Percentiles rank a stretch among this genome's conserved stretches.
Conservation (phyloP, 2,888 invertebrate genomes). For the Drosophila cognata region DNA sequence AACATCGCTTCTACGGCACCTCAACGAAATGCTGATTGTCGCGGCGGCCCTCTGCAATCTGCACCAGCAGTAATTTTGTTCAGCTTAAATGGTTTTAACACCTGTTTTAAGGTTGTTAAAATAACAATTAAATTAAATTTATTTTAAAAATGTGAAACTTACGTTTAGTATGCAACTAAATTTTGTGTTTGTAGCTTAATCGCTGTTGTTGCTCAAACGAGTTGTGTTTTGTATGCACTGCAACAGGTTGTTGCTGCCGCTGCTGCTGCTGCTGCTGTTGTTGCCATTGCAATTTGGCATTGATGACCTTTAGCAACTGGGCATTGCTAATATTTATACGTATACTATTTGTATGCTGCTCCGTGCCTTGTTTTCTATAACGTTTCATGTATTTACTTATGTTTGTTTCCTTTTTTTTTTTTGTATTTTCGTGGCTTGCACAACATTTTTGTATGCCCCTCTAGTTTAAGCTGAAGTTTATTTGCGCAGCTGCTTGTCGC, state of each 20-base stretch:
- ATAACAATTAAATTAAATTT: conserved; percentile 1
- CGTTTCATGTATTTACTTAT: conserved; percentile 3
- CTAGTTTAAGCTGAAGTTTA: conserved; percentile 8
- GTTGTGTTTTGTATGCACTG: conserved; percentile 31
- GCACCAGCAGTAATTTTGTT: conserved; percentile 71
- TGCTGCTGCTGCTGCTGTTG: conserved; percentile 2
- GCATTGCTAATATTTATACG: conserved; percentile 31
- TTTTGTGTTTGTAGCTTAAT: conserved; percentile 4
- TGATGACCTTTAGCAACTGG: conserved; percentile 18
- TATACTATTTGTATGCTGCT: conserved; percentile 16
- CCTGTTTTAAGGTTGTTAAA: conserved; percentile 53
- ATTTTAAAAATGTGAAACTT: conserved; percentile 7
- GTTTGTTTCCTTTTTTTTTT: background rate
- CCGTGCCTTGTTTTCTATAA: conserved; percentile 10
- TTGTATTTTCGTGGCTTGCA: conserved; percentile 6
- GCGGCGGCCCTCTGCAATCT: conserved; percentile 83
- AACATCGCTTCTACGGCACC: conserved; percentile 78
- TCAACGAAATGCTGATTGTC: conserved; percentile 83
- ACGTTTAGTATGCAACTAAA: background rate
- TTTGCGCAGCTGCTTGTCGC: conserved; percentile 43
- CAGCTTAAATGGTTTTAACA: conserved; percentile 8
- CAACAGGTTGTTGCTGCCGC: conserved; percentile 30
- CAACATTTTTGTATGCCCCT: conserved; percentile 1
- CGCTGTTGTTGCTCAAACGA: conserved; percentile 12
- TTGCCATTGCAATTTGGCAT: conserved; percentile 27